phyloP scores from a whole-genome alignment of 1,140 invertebrate genomes.

The Dendrolimus kikuchii region DNA sequence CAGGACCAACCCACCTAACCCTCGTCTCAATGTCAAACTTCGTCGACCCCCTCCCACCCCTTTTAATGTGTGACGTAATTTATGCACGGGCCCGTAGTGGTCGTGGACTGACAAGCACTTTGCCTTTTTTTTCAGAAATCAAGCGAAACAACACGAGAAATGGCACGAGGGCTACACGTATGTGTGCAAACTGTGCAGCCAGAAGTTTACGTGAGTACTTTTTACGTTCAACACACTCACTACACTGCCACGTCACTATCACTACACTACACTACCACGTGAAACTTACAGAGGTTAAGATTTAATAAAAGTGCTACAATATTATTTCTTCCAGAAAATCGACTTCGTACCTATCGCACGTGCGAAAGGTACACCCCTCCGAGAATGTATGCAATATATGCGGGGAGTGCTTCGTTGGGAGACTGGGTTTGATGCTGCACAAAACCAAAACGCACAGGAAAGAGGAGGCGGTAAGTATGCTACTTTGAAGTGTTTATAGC shows the following conservation, averaged over 20 bases:
- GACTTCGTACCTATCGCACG: slow-evolving; percentile 37
- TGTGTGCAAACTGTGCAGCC: slow-evolving; percentile 39
- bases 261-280: too few relatives aligned
- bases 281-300: not conserved
- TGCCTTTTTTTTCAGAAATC: slow-evolving; percentile 24
- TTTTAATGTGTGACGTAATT: too few relatives aligned
- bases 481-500: not conserved
- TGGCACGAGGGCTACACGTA: slow-evolving; percentile 50
- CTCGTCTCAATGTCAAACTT: too few relatives aligned
- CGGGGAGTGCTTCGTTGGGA: slow-evolving; percentile 36
- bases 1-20: too few relatives aligned
- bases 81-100: too few relatives aligned
- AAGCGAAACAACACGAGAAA: slow-evolving; percentile 45
- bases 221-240: too few relatives aligned
- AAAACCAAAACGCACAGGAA: slow-evolving; percentile 30
- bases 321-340: slow-evolving; percentile 27
- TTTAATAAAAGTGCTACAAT: not conserved
- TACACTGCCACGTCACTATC: too few relatives aligned
- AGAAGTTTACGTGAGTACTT: slow-evolving; percentile 37
- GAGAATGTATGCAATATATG: slow-evolving; percentile 33
- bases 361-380: slow-evolving; percentile 27
- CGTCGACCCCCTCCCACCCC: too few relatives aligned
- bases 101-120: too few relatives aligned
- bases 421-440: slow-evolving; percentile 41
- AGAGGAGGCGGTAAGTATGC: slow-evolving; percentile 9